Evolutionary conservation across 2,888 invertebrate species (phyloP).

Genomic region (Tetanocera ferruginea): DNA sequence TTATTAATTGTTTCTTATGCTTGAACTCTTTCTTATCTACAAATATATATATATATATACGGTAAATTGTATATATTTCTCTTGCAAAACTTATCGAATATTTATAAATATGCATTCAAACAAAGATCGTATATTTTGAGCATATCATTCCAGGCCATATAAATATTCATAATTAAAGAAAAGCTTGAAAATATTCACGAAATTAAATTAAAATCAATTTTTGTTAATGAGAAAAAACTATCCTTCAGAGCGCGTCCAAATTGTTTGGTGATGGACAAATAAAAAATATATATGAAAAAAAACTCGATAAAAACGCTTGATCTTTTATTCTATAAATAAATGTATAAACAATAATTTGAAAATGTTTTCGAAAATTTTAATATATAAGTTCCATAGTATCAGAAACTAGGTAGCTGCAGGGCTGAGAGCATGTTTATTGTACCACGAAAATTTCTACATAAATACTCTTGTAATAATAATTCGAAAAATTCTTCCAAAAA

Average conservation of each 20-base stretch:
- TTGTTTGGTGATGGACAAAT: constrained; percentile 37
- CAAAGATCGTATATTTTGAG: background rate
- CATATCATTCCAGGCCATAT: constrained; percentile 13
- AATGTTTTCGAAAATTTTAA: background rate
- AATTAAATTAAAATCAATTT: background rate
- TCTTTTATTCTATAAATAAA: background rate
- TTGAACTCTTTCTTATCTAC: background rate
- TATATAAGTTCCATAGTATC: too few species aligned
- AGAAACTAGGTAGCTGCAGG: too few species aligned
- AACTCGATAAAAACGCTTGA: background rate
- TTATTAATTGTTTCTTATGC: constrained; percentile 15
- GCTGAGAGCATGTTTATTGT: too few species aligned
- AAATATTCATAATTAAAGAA: background rate
- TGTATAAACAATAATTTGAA: background rate
- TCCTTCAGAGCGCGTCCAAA: constrained; percentile 6
- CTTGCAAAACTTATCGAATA: background rate
- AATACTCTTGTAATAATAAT: too few species aligned
- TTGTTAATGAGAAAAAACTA: background rate
- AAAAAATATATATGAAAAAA: background rate
- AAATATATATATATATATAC: background rate
- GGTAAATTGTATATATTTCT: background rate
- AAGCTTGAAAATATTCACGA: background rate
- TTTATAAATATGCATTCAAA: background rate
- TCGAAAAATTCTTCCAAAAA: too few species aligned
- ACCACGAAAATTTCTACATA: too few species aligned